Conservation (phyloP, 2,113 vertebrate species). For the Strigops habroptila region DNA sequence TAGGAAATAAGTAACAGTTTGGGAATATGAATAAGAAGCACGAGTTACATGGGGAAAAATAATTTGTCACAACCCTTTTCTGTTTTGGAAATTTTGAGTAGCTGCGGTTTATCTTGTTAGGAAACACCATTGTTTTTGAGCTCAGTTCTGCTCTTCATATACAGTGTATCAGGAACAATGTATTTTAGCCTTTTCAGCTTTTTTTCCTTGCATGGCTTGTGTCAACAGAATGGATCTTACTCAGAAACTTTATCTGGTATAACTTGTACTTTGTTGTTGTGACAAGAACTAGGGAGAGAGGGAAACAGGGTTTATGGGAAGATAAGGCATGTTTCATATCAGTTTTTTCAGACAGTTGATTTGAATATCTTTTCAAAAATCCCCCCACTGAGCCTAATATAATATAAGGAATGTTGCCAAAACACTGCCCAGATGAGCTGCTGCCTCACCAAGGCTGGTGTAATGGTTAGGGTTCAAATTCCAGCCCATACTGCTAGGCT, state of each 20-base stretch:
- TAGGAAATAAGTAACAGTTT: conserved; percentile 31
- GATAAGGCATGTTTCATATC: background rate
- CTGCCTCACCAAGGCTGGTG: background rate
- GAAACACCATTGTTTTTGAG: background rate
- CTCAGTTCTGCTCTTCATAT: background rate
- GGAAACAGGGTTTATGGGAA: background rate
- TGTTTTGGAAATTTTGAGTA: conserved; percentile 10
- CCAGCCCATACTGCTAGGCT: background rate
- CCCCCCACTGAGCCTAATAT: background rate
- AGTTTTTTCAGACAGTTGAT: background rate
- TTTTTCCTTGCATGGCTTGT: background rate
- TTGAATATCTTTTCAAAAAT: background rate
- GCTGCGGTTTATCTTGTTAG: background rate
- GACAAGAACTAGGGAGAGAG: background rate
- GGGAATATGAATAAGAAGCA: background rate
- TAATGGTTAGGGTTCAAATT: background rate
- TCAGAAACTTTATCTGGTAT: background rate
- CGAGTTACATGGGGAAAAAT: background rate
- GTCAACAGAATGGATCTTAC: background rate
- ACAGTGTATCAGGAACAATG: background rate
- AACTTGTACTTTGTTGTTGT: background rate
- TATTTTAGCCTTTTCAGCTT: background rate
- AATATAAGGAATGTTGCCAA: background rate
- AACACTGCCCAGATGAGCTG: background rate
- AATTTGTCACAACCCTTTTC: background rate